phyloP scores from a whole-genome alignment of 2,113 vertebrate genomes.

The Leuciscus idus region DNA sequence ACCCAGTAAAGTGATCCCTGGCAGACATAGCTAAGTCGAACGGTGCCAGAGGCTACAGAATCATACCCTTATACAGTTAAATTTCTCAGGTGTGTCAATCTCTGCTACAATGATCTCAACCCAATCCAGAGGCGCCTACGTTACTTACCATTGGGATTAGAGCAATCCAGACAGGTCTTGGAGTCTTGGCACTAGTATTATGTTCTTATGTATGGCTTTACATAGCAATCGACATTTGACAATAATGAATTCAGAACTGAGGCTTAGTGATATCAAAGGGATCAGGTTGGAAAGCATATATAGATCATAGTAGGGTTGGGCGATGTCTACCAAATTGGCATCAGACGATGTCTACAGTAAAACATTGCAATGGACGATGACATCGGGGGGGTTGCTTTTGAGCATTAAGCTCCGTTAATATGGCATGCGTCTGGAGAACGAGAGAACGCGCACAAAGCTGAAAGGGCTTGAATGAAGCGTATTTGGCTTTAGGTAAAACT shows the following conservation, averaged over 20 bases:
- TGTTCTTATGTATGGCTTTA: conserved; percentile 34
- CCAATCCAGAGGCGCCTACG: not conserved
- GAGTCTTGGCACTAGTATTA: conserved; percentile 41
- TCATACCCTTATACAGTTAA: conserved; percentile 35
- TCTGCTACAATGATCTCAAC: not conserved
- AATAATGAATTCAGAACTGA: conserved; percentile 28
- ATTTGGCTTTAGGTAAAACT: too few species aligned
- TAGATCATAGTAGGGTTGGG: not conserved
- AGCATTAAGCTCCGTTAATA: too few species aligned
- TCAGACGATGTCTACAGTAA: too few species aligned
- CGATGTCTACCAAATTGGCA: too few species aligned
- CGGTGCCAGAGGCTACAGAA: conserved; percentile 32
- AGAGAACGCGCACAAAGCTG: too few species aligned
- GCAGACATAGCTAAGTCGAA: conserved; percentile 28
- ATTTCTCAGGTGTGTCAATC: conserved; percentile 51
- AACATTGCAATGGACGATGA: too few species aligned
- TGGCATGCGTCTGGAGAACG: too few species aligned
- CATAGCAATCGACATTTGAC: conserved; percentile 41
- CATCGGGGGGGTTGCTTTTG: too few species aligned
- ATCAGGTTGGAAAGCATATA: not conserved
- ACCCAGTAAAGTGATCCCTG: conserved; percentile 39
- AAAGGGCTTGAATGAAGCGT: too few species aligned
- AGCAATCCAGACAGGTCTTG: conserved; percentile 11
- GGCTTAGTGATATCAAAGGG: conserved; percentile 38
- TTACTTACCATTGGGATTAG: conserved; percentile 25